Conservation (phyloP, 1,140 invertebrate species). For the Eufriesea mexicana region DNA sequence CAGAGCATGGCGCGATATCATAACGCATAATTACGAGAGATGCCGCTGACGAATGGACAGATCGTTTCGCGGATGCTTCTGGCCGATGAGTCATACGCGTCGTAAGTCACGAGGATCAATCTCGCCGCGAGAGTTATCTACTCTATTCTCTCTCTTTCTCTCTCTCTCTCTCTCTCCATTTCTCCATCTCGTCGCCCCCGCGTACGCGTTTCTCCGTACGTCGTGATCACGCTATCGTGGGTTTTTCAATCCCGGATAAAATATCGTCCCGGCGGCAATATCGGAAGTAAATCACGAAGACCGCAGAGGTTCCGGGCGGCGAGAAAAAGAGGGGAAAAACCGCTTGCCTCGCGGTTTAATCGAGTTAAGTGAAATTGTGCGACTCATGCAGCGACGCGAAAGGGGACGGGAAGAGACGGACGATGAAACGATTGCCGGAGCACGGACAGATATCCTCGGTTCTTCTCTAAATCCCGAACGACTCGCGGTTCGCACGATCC, state of each 20-base stretch:
- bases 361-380: conserved; percentile 70
- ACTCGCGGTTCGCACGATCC: background rate
- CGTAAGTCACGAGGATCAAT: conserved; percentile 65
- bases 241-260: conserved; percentile 64
- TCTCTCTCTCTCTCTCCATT: background rate
- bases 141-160: too few species aligned
- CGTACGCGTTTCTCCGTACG: conserved; percentile 20
- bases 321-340: conserved; percentile 61
- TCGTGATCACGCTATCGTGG: conserved; percentile 55
- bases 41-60: background rate
- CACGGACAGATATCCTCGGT: conserved; percentile 4
- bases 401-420: background rate
- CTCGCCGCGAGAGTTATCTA: conserved; percentile 36
- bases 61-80: conserved; percentile 19
- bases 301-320: conserved; percentile 53
- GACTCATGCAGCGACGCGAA: conserved; percentile 47
- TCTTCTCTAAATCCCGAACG: background rate
- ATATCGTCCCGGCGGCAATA: conserved; percentile 66
- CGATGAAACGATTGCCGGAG: conserved; percentile 25
- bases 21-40: conserved; percentile 12
- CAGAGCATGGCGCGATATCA: background rate
- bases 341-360: conserved; percentile 67
- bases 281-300: conserved; percentile 68
- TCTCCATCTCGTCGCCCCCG: background rate
- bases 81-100: conserved; percentile 49